Evolutionary conservation across 1,140 invertebrate species (phyloP).

Genomic region (Odontomachus brunneus): DNA sequence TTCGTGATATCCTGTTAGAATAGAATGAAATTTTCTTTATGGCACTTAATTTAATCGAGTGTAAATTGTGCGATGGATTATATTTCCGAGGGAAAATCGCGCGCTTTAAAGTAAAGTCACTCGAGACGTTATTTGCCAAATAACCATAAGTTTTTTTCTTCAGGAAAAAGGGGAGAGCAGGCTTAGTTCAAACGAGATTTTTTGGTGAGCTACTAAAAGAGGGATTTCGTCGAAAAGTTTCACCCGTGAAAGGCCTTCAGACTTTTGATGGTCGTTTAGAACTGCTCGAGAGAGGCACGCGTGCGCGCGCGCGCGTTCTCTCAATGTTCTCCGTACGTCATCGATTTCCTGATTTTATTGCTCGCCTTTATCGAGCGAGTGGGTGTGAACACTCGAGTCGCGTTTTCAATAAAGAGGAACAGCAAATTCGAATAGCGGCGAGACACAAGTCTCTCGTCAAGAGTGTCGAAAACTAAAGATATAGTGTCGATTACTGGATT

Average conservation of each 20-base stretch:
- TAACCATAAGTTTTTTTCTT: slow-evolving; percentile 1
- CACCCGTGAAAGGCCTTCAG: background rate
- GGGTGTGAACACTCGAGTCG: slow-evolving; percentile 5
- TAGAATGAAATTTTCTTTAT: too few species aligned
- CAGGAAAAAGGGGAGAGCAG: too few species aligned
- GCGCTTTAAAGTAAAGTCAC: background rate
- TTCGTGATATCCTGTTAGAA: too few species aligned
- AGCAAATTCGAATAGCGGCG: background rate
- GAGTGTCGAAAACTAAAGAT: too few species aligned
- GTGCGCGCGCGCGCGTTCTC: background rate
- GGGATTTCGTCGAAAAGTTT: slow-evolving; percentile 27
- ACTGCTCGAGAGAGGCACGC: slow-evolving; percentile 14
- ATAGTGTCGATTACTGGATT: too few species aligned
- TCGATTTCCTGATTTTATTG: background rate
- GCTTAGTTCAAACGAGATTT: slow-evolving; percentile 28
- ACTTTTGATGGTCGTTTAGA: slow-evolving; percentile 31
- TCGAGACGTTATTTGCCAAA: background rate
- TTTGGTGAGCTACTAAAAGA: slow-evolving; percentile 3
- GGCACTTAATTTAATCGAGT: too few species aligned
- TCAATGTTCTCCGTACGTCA: slow-evolving; percentile 30
- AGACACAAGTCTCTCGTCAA: too few species aligned
- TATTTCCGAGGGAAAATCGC: too few species aligned
- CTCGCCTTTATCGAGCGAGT: background rate
- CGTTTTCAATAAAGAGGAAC: slow-evolving; percentile 1
- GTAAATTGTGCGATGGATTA: too few species aligned